phyloP scores from a whole-genome alignment of 2,113 vertebrate species.

The Oceanodroma tethys region DNA sequence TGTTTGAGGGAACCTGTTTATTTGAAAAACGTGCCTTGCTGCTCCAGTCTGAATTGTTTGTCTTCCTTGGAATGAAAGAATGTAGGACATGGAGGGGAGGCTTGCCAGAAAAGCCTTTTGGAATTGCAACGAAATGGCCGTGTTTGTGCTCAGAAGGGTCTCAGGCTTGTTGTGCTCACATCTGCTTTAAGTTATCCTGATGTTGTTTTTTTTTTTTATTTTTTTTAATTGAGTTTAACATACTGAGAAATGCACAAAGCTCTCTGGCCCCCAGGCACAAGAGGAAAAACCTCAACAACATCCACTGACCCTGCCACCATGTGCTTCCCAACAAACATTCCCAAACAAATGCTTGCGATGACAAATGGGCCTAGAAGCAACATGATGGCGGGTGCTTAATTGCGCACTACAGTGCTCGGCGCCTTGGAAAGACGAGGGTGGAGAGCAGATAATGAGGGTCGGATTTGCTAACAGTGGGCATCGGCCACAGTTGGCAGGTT shows the following conservation, averaged over 20 bases:
- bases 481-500: background rate
- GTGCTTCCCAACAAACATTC: conserved; percentile 45
- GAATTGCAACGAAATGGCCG: conserved; percentile 55
- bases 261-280: background rate
- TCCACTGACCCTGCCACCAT: conserved; percentile 34
- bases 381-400: background rate
- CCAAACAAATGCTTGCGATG: background rate
- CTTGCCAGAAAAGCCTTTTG: conserved; percentile 56
- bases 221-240: conserved; percentile 57
- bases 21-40: conserved; percentile 57
- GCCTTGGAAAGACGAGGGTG: background rate
- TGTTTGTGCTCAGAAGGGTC: conserved; percentile 65
- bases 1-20: conserved; percentile 54
- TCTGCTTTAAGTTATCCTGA: conserved; percentile 64
- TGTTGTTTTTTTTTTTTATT: background rate
- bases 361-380: background rate
- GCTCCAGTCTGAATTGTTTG: conserved; percentile 55
- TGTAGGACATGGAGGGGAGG: conserved; percentile 38
- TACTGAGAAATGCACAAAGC: conserved; percentile 45
- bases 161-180: conserved; percentile 49
- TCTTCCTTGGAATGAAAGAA: conserved; percentile 67
- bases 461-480: conserved; percentile 11
- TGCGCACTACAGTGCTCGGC: background rate
- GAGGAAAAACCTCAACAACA: conserved; percentile 42
- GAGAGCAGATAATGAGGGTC: background rate